These are phyloP conservation scores for Drosophila sordidula DNA, from an alignment of 2,888 invertebrate genomes.

Conservation along the genomic window DNA sequence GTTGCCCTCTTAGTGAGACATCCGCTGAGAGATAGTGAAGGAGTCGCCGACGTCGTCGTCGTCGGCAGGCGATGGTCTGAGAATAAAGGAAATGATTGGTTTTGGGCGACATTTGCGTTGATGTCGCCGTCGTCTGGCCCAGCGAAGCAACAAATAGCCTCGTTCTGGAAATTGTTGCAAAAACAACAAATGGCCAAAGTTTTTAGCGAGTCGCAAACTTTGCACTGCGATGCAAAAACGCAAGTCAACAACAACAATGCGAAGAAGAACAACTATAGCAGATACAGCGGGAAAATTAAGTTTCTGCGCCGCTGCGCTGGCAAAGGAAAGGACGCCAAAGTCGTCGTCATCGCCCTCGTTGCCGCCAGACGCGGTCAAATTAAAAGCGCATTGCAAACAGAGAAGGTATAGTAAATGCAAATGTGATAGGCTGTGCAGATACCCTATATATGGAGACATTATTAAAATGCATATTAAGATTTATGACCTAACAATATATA, in stretches of 20 bases:
- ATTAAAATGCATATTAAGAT: not conserved
- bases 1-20: constrained; percentile 49
- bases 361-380: constrained; percentile 67
- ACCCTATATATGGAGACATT: constrained; percentile 6
- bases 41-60: not conserved
- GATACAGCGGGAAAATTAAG: constrained; percentile 62
- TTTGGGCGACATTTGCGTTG: constrained; percentile 51
- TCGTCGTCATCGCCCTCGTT: constrained; percentile 34
- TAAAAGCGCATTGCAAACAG: constrained; percentile 66
- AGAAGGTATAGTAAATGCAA: not conserved
- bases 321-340: constrained; percentile 58
- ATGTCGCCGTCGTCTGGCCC: constrained; percentile 60
- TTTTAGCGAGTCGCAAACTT: constrained; percentile 66
- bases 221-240: constrained; percentile 66
- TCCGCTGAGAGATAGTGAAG: constrained; percentile 42
- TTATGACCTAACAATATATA: too few relatives aligned
- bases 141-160: constrained; percentile 74
- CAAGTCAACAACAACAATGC: constrained; percentile 45
- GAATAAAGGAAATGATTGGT: constrained; percentile 68
- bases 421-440: not conserved
- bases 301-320: constrained; percentile 67
- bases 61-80: constrained; percentile 19
- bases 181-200: constrained; percentile 63
- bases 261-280: constrained; percentile 17
- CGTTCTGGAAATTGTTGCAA: constrained; percentile 60